phyloP scores from a whole-genome alignment of 2,888 invertebrate genomes.

The Epicampocera succincta region DNA sequence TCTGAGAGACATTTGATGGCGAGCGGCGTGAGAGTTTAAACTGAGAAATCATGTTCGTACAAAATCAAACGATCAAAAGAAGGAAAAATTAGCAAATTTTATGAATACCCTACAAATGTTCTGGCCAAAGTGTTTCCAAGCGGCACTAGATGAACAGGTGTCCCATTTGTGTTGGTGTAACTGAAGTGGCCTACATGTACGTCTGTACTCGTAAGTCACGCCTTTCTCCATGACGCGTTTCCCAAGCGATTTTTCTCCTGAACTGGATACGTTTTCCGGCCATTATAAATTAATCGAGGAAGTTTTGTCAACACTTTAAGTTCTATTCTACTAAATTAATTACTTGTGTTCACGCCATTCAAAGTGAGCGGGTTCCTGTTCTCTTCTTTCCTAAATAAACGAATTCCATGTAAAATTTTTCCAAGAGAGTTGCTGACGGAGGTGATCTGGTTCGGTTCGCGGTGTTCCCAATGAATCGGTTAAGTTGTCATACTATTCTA shows the following conservation, averaged over 20 bases:
- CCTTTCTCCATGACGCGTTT: not conserved
- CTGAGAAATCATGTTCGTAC: not conserved
- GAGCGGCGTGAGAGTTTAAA: not conserved
- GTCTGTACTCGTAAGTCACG: no score
- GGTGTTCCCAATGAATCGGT: no score
- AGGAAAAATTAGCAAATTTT: constrained; percentile 6
- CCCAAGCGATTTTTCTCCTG: not conserved
- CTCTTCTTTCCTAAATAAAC: no score
- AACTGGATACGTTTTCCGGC: not conserved
- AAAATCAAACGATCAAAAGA: not conserved
- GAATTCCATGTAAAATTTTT: no score
- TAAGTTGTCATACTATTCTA: no score
- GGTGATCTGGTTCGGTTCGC: no score
- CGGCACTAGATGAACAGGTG: not conserved
- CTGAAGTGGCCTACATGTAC: not conserved
- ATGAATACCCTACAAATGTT: not conserved
- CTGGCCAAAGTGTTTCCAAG: not conserved
- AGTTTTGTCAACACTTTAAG: not conserved
- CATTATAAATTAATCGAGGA: not conserved
- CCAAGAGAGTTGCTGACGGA: no score
- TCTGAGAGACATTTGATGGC: not conserved
- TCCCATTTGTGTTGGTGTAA: not conserved
- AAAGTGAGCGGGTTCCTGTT: no score
- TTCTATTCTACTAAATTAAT: not conserved
- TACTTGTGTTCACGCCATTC: no score